Evolutionary conservation across 2,113 vertebrate genomes (phyloP).

Genomic region (Elephantulus edwardii): DNA sequence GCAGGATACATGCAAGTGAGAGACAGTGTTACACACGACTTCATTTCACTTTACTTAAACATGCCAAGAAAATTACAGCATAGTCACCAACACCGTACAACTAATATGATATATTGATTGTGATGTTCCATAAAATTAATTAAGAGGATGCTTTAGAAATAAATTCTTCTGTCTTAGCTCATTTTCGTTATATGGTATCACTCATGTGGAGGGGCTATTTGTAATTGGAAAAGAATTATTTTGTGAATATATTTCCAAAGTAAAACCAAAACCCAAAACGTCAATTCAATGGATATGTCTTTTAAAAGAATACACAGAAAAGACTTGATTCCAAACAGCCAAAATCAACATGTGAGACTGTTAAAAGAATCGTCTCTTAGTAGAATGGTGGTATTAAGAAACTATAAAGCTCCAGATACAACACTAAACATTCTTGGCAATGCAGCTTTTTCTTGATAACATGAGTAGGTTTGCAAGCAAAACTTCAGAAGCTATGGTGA

Average conservation of each 20-base stretch:
- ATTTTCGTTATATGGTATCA: background rate
- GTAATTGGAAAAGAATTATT: background rate
- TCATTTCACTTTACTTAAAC: background rate
- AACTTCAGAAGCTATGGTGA: too few relatives aligned
- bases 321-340: background rate
- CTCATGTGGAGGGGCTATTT: background rate
- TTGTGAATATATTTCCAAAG: constrained; percentile 10
- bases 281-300: background rate
- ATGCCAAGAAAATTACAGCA: background rate
- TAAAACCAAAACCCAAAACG: background rate
- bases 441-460: constrained; percentile 26
- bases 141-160: background rate
- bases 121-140: background rate
- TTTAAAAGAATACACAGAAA: background rate
- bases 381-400: constrained; percentile 27
- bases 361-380: background rate
- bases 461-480: background rate
- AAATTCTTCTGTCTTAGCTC: background rate
- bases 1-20: background rate
- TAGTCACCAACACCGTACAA: background rate
- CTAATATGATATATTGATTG: background rate
- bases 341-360: background rate
- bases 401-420: background rate
- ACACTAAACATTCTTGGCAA: constrained; percentile 32
- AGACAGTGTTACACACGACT: background rate